Evolutionary conservation across 2,888 invertebrate genomes (phyloP), one percentile per base, ranked within the genome.

Genomic region (Atrina japonica): DNA sequence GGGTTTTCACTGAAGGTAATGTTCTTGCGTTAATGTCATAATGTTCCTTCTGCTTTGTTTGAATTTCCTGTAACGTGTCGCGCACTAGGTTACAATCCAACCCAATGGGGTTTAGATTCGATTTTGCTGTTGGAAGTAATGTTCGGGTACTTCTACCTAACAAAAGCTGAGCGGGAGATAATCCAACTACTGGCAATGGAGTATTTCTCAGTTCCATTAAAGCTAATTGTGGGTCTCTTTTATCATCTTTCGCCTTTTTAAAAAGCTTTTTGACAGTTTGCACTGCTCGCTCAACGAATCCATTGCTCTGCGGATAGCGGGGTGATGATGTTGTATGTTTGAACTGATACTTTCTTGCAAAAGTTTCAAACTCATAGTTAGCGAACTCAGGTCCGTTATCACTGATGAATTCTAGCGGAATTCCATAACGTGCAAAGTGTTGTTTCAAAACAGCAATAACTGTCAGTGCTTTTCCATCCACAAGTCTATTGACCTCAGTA

Each of bases 281-380:
- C 0, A 83, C 82, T 16, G 65, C 60, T 35, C 52, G 60, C 43
- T 82, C 82, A 14, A 75, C 80, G 7, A 80, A 61, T 16, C 82
- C 74, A 59, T 81, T 83, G 9, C 70, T 66, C 50, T 78, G 68
- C 16, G 76, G 75, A 45, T 73, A 78, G 16, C 55, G 23, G 0
- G 75, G 78, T n/a, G 66, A 69, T 9, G 70, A 72, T 21, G 77
- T 77, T 43, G 41, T 43, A n/a, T 58, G n/a, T 14, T 18, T 25
- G 27, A 58, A 58, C n/a, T 58, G 40, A 43, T 58, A 58, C 77
- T 77, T 45, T 40, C 21, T 29, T 3, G 49, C 18, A 35, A 61
- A 61, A 18, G 29, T n/a, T 35, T 30, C 7, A 66, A 81, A 79
- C 40, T 74, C 66, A 1, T 41, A 16, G 35, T 45, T 35, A 27